Conservation (phyloP, 2,797 vertebrate genomes). For the Sylvia borin region DNA sequence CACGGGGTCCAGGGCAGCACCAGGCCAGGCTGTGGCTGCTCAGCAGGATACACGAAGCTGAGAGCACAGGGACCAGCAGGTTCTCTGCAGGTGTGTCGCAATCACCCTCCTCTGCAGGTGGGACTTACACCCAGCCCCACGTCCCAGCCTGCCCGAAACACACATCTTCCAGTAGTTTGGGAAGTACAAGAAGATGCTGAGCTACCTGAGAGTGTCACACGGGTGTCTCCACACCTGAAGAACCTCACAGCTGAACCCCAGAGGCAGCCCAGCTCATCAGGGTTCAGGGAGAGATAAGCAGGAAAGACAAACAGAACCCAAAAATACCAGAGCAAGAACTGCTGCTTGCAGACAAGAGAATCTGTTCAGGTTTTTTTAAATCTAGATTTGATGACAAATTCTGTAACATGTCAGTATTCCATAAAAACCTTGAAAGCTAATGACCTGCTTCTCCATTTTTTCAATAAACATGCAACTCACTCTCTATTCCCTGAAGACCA, state of each 20-base stretch:
- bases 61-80: not conserved
- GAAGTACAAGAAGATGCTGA: not conserved
- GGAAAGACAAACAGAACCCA: not conserved
- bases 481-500: not conserved
- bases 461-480: not conserved
- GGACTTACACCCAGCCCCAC: fast-evolving
- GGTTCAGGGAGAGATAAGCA: not conserved
- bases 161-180: not conserved
- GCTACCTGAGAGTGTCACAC: fast-evolving
- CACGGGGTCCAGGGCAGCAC: fast-evolving
- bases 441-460: not conserved
- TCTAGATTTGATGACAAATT: not conserved
- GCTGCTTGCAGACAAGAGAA: not conserved
- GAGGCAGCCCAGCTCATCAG: fast-evolving
- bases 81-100: fast-evolving
- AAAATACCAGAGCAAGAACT: not conserved
- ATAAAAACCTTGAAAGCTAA: not conserved
- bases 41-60: fast-evolving
- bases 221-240: fast-evolving
- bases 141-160: not conserved
- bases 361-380: too few relatives aligned
- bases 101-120: not conserved
- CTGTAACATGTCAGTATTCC: fast-evolving
- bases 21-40: fast-evolving
- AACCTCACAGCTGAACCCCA: not conserved